Evolutionary conservation across 2,888 invertebrate species (phyloP).

Genomic region (Chelonus formosanus): DNA sequence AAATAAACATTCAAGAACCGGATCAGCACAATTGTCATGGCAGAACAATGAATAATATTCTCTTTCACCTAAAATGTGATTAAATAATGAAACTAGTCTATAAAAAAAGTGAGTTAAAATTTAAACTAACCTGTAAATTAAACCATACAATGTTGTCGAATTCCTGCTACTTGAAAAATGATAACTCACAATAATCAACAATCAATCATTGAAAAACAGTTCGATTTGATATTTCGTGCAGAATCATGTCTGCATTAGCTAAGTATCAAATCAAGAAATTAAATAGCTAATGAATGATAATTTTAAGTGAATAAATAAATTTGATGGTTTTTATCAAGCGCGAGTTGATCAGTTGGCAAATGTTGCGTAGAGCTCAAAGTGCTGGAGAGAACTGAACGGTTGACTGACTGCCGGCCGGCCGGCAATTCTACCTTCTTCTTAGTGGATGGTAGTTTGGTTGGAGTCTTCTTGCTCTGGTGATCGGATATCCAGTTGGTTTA

Average conservation of each 20-base stretch:
- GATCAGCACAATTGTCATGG: slow-evolving; percentile 12
- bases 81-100: slow-evolving; percentile 3
- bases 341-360: slow-evolving; percentile 38
- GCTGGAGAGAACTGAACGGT: slow-evolving; percentile 55
- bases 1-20: slow-evolving; percentile 29
- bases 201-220: background rate
- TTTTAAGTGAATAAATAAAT: background rate
- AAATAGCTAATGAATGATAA: background rate
- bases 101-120: background rate
- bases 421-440: slow-evolving; percentile 39
- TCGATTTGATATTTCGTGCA: background rate
- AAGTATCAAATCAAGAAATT: background rate
- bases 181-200: too few species aligned
- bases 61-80: too few species aligned
- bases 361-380: slow-evolving; percentile 53
- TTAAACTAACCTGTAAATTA: too few species aligned
- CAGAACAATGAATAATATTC: background rate
- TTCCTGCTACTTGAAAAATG: too few species aligned
- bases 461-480: slow-evolving; percentile 41
- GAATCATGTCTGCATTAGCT: background rate
- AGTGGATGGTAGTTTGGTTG: slow-evolving; percentile 9
- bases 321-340: background rate
- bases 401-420: slow-evolving; percentile 52
- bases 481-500: slow-evolving; percentile 51
- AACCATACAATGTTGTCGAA: too few species aligned